These are phyloP conservation scores for Cetonia aurata DNA, from an alignment of 2,888 invertebrate genomes.

Conservation along the genomic window DNA sequence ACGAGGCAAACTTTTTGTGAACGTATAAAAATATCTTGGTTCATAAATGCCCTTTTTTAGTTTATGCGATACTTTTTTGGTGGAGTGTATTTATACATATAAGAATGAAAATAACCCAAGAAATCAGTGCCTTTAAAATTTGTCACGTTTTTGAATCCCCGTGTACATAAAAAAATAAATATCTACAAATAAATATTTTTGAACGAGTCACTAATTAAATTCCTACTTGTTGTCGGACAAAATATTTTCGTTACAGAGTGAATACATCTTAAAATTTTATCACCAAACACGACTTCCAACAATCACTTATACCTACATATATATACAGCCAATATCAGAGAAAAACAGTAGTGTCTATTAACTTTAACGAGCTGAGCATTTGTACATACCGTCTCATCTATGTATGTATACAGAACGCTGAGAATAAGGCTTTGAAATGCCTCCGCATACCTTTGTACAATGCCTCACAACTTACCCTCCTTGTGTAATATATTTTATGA, in stretches of 20 bases:
- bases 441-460: conserved; percentile 2
- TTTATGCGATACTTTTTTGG: too few relatives aligned
- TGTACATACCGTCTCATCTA: conserved; percentile 10
- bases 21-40: too few relatives aligned
- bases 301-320: background rate
- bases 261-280: background rate
- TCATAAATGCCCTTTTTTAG: too few relatives aligned
- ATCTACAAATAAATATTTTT: too few relatives aligned
- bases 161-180: too few relatives aligned
- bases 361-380: conserved; percentile 32
- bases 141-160: too few relatives aligned
- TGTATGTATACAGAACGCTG: conserved; percentile 12
- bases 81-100: too few relatives aligned
- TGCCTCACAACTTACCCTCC: conserved; percentile 13
- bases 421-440: conserved; percentile 20
- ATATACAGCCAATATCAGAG: conserved; percentile 6
- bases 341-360: conserved; percentile 20
- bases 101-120: too few relatives aligned
- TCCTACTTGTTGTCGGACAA: background rate
- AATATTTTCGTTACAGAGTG: background rate
- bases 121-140: too few relatives aligned
- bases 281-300: background rate
- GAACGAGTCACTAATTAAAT: too few relatives aligned
- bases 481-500: conserved; percentile 9
- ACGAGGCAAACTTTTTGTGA: too few relatives aligned